Evolutionary conservation across 2,797 vertebrate species (phyloP).

Genomic region (Hypotaenidia okinawae): DNA sequence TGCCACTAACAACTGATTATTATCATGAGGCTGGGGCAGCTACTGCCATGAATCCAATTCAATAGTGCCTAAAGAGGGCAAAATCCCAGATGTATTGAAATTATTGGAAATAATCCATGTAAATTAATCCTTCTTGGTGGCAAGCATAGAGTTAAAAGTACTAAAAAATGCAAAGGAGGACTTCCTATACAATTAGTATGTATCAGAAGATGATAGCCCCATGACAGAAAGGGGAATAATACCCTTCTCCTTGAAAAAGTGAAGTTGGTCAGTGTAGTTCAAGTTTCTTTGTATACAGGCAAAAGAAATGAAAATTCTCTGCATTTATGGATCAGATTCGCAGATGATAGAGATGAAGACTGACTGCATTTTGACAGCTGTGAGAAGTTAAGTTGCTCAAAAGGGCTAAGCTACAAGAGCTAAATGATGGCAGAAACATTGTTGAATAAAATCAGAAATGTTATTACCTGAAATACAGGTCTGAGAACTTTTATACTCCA

Average conservation of each 20-base stretch:
- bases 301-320: neutral
- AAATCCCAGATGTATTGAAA: neutral
- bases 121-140: neutral
- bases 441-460: neutral
- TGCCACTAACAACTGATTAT: slow-evolving; percentile 61
- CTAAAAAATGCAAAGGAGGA: neutral
- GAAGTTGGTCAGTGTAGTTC: neutral
- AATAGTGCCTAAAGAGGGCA: neutral
- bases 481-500: neutral
- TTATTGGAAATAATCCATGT: neutral
- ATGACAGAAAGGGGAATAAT: neutral
- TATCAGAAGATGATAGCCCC: neutral
- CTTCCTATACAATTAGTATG: neutral
- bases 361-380: neutral
- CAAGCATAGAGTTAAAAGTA: neutral
- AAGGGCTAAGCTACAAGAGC: neutral
- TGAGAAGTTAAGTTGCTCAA: neutral
- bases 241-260: neutral
- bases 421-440: neutral
- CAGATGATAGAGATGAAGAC: neutral
- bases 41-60: slow-evolving; percentile 37
- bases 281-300: neutral
- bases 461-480: neutral
- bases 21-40: slow-evolving; percentile 45
- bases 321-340: neutral